Percentiles rank a stretch among this genome's conserved stretches.
Evolutionary conservation across 2,888 invertebrate species (phyloP).

Genomic region (Anoplius nigerrimus): DNA sequence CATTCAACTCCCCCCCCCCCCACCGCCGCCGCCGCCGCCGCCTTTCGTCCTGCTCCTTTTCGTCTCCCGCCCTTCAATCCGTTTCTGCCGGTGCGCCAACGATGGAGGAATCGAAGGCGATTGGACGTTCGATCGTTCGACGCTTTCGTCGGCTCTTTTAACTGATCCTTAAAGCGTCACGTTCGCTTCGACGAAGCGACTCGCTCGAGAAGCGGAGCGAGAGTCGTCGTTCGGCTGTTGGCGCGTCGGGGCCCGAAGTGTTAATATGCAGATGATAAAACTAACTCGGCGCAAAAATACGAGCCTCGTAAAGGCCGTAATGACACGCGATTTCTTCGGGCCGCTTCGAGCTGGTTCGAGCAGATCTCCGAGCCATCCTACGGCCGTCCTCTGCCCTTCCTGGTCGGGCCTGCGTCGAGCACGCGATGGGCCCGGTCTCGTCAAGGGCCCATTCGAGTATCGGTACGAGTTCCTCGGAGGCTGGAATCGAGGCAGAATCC

Average conservation of each 20-base stretch:
- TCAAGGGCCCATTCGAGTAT: conserved; percentile 33
- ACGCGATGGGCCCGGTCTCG: conserved; percentile 28
- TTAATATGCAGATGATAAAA: conserved; percentile 54
- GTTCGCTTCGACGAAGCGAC: background rate
- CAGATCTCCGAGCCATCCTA: conserved; percentile 13
- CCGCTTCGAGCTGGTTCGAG: conserved; percentile 4
- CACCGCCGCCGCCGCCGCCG: background rate
- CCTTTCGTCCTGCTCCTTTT: background rate
- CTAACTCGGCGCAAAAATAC: conserved; percentile 49
- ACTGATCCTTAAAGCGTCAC: background rate
- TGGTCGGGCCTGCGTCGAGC: background rate
- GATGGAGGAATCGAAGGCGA: background rate
- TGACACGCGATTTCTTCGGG: conserved; percentile 41
- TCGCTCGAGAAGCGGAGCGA: background rate
- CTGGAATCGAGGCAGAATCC: conserved; percentile 25
- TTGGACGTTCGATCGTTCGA: conserved; percentile 20
- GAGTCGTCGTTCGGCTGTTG: background rate
- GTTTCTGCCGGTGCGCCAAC: too few relatives aligned
- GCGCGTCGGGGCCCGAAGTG: conserved; percentile 18
- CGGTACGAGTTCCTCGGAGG: background rate
- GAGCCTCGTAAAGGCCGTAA: conserved; percentile 45
- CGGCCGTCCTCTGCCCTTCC: background rate
- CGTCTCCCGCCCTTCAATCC: background rate
- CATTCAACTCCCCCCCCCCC: conserved; percentile 9
- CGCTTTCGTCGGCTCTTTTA: background rate